Conservation (phyloP, 2,113 vertebrate genomes). For the Chionis minor region DNA sequence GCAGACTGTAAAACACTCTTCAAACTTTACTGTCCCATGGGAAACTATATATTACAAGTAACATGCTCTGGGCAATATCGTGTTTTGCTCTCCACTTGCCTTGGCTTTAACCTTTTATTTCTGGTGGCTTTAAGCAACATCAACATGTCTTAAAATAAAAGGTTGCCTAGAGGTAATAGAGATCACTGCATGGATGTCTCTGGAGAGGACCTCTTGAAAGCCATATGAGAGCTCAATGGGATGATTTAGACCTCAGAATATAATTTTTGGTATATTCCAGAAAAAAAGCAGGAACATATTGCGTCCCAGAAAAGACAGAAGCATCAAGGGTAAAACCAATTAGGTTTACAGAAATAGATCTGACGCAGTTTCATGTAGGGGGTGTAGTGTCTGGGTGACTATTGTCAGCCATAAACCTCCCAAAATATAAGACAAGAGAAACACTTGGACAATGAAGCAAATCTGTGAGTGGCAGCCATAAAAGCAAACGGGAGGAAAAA, state of each 20-base stretch:
- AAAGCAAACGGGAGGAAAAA: not conserved
- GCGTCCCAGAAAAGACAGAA: not conserved
- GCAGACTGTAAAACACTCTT: not conserved
- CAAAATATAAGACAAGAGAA: not conserved
- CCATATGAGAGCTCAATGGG: not conserved
- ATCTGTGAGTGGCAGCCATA: not conserved
- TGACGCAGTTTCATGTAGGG: not conserved
- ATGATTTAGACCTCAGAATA: not conserved
- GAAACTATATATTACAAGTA: not conserved
- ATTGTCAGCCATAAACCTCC: not conserved
- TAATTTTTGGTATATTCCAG: not conserved
- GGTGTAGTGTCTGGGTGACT: not conserved
- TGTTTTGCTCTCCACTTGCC: not conserved
- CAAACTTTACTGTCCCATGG: not conserved
- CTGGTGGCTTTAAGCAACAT: not conserved
- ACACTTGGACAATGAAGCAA: not conserved
- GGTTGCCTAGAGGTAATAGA: not conserved
- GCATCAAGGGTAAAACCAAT: not conserved
- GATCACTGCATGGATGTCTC: not conserved
- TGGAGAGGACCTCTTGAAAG: not conserved
- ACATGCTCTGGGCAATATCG: not conserved
- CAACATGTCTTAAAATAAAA: not conserved
- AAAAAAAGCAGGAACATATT: not conserved
- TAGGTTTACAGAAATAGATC: not conserved
- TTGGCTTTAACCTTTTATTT: not conserved